Base-by-base conservation (phyloP, 2,113 vertebrate genomes). In the Anarrhichthys ocellatus region DNA sequence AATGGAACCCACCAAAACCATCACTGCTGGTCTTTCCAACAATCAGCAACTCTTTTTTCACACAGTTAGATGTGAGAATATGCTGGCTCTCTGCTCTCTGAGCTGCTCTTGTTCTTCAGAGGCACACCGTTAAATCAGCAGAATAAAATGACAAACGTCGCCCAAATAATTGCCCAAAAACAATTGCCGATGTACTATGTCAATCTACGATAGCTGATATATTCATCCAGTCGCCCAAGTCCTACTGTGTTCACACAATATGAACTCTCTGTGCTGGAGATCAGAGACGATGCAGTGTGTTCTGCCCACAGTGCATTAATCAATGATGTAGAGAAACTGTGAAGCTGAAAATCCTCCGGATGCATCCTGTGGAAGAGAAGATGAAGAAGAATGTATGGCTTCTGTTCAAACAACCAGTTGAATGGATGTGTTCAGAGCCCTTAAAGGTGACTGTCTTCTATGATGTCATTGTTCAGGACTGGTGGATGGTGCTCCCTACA, bases 401-500 rank as follows among this genome's bases (percentile, higher is more conserved):
- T 24, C 15, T 50, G 9, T 20, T 15, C 4, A 48, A 11, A 50
- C 44, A 11, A 29, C 15, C 3, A 10, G n/a, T 48, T 7, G 61
- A 38, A 22, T 66, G 63, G 54, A 62, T 29, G n/a, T 48, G 27
- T 13, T 17, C 54, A 42, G 27, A 61, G 46, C 38, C 46, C 27
- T n/a, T 11, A 34, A 29, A 24, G 42, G 6, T 32, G 58, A 48
- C 18, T 0, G 2, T 76, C 24, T 22, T 32, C 15, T 85, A 0
- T 74, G 13, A 20, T 59, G 29, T 42, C 9, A 0, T 50, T 68
- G 22, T 73, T 77, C 71, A 99, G 98, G 98, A 42, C 88, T 97
- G 81, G 97, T 99, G 56, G 98, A 99, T 48, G 96, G 97, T 0
- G 97, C 98, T 0, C 98, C 97, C 0, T 99, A 99, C 81, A 97